Conservation (phyloP, 2,113 vertebrate species). For the Periophthalmus modestus region DNA sequence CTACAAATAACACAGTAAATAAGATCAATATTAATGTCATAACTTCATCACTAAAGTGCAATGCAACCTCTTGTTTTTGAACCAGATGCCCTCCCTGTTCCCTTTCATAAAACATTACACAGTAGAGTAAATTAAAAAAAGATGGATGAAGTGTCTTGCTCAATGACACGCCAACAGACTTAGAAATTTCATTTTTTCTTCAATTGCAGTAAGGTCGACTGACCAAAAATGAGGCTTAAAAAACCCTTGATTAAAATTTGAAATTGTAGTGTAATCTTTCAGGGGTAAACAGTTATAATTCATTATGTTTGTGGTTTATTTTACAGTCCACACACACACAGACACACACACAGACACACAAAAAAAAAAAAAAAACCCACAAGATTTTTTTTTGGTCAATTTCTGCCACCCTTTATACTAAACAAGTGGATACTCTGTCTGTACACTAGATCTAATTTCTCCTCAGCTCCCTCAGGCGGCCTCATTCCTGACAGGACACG, state of each 20-base stretch:
- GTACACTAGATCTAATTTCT: background rate
- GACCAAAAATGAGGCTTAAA: no score
- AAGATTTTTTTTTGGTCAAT: background rate
- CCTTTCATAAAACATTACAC: no score
- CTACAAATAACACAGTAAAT: background rate
- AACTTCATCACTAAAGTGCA: no score
- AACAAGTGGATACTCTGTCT: background rate
- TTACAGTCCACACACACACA: background rate
- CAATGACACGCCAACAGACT: no score
- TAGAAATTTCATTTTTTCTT: no score
- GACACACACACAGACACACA: no score
- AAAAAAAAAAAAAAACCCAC: background rate
- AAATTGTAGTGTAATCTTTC: background rate
- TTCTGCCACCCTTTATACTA: background rate
- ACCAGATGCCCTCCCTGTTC: no score
- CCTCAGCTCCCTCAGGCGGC: conserved; percentile 16
- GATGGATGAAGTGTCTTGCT: no score
- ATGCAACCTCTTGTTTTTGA: no score
- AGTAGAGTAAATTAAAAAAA: no score
- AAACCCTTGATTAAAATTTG: no score
- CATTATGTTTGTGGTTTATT: background rate
- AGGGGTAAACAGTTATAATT: background rate
- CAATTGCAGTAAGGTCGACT: no score
- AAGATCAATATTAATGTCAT: background rate
- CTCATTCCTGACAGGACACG: conserved; percentile 17